Percentiles rank a stretch among this genome's conserved stretches.
Evolutionary conservation across 1,140 invertebrate genomes (phyloP).

Genomic region (Drosophila sp.): DNA sequence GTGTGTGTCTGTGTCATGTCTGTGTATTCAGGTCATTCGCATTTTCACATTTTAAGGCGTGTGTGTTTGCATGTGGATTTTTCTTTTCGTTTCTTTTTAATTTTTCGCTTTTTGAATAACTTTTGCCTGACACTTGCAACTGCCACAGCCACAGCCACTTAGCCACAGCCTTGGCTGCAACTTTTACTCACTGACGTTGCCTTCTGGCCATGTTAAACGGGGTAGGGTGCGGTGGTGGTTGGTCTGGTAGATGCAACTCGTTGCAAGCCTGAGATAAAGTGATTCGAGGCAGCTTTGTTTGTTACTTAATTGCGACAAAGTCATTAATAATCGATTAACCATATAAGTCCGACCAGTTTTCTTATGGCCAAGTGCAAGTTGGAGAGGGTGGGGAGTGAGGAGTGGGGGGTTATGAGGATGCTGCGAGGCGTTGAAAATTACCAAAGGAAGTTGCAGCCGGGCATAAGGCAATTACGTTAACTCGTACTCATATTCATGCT

Average conservation of each 20-base stretch:
- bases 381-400: neutral
- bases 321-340: conserved; percentile 82
- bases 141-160: conserved; percentile 8
- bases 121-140: conserved; percentile 31
- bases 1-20: conserved; percentile 51
- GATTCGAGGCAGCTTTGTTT: conserved; percentile 63
- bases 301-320: conserved; percentile 79
- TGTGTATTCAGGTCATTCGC: conserved; percentile 79
- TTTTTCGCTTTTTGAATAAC: conserved; percentile 30
- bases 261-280: conserved; percentile 50
- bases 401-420: conserved; percentile 9
- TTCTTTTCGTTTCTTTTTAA: conserved; percentile 37
- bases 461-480: conserved; percentile 32
- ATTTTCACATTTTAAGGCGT: conserved; percentile 82
- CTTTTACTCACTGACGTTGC: conserved; percentile 68
- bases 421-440: conserved; percentile 34
- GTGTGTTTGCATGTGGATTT: conserved; percentile 49
- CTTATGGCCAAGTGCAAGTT: neutral
- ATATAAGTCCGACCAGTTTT: conserved; percentile 47
- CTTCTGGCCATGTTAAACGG: conserved; percentile 20
- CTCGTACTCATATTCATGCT: neutral
- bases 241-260: neutral
- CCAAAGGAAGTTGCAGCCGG: conserved; percentile 26
- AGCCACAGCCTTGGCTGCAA: conserved; percentile 38
- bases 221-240: neutral